A percentile compares a stretch with the other conserved stretches of the same genome.
Conservation (phyloP, 37 sponge, comb jelly and placozoan species). For the Axinella damicornis region DNA sequence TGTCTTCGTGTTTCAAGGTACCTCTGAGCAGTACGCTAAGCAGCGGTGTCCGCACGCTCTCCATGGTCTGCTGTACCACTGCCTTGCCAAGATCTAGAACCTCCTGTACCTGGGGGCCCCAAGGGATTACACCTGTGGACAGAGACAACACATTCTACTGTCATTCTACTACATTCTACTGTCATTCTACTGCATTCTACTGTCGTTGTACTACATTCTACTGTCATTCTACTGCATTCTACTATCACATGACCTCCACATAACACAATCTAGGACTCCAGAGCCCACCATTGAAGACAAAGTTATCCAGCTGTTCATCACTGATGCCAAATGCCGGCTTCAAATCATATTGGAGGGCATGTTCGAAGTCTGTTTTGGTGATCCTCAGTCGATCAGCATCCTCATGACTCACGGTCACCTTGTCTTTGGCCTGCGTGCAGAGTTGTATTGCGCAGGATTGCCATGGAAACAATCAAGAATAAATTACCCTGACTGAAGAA, state of each 20-base stretch:
- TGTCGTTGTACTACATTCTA: too few relatives aligned
- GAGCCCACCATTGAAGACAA: conserved; percentile 75
- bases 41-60: conserved; percentile 73
- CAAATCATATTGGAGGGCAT: conserved; percentile 88
- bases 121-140: conserved; percentile 76
- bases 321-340: conserved; percentile 95
- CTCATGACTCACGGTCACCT: conserved; percentile 79
- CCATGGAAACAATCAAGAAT: too few relatives aligned
- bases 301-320: conserved; percentile 80
- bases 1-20: conserved; percentile 2
- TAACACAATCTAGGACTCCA: too few relatives aligned
- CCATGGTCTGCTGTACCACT: conserved; percentile 66
- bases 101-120: conserved; percentile 71
- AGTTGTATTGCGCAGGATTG: too few relatives aligned
- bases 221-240: too few relatives aligned
- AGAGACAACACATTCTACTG: neutral
- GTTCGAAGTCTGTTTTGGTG: conserved; percentile 82
- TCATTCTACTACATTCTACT: too few relatives aligned
- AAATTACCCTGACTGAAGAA: too few relatives aligned
- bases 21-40: conserved; percentile 90
- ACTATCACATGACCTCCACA: too few relatives aligned
- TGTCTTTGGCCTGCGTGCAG: conserved; percentile 80
- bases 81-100: conserved; percentile 67
- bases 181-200: too few relatives aligned
- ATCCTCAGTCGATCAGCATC: conserved; percentile 82